Conservation (phyloP, 2,113 vertebrate genomes). For the Cottus gobio region DNA sequence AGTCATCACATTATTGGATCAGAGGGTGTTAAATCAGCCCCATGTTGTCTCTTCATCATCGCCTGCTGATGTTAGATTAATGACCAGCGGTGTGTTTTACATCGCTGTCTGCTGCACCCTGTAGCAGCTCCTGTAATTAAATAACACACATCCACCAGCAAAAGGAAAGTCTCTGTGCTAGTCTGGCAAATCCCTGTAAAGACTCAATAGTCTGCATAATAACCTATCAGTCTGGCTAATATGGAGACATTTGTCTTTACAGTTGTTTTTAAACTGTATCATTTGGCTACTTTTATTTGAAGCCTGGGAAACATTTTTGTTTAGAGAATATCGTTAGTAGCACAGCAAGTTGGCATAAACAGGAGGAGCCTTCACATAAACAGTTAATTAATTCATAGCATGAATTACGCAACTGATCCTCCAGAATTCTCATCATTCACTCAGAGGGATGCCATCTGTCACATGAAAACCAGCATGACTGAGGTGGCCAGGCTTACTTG, state of each 20-base stretch:
- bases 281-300: background rate
- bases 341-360: constrained; percentile 3
- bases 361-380: background rate
- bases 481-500: constrained; percentile 2
- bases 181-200: constrained; percentile 40
- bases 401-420: constrained; percentile 23
- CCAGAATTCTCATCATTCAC: constrained; percentile 14
- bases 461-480: constrained; percentile 10
- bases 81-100: constrained; percentile 48
- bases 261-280: background rate
- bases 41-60: constrained; percentile 73
- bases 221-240: background rate
- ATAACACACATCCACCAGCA: constrained; percentile 40
- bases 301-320: constrained; percentile 1
- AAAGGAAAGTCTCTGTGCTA: background rate
- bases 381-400: constrained; percentile 12
- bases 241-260: background rate
- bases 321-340: constrained; percentile 9
- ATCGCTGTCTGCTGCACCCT: constrained; percentile 26
- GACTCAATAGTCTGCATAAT: constrained; percentile 45
- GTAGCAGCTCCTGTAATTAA: constrained; percentile 48
- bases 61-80: constrained; percentile 69
- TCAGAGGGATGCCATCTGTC: constrained; percentile 34
- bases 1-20: constrained; percentile 62
- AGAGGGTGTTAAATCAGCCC: constrained; percentile 69